phyloP scores from a whole-genome alignment of 2,113 vertebrate species.

The Sinocyclocheilus anshuiensis region DNA sequence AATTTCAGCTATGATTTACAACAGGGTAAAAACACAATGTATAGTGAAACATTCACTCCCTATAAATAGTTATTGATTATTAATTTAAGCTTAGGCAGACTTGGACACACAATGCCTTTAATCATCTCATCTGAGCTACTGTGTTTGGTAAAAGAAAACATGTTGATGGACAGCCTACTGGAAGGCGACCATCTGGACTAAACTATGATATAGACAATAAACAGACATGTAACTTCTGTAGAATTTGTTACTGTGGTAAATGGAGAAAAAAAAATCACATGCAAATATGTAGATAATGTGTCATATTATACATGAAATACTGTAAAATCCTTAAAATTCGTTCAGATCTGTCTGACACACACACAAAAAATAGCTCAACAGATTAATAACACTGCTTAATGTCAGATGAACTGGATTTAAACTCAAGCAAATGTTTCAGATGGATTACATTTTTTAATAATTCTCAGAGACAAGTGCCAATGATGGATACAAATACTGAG shows the following conservation, averaged over 20 bases:
- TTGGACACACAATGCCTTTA: not conserved
- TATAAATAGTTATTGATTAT: not conserved
- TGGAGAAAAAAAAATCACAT: not conserved
- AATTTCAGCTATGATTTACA: not conserved
- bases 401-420: not conserved
- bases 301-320: not conserved
- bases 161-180: not conserved
- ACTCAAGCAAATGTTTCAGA: slow-evolving; percentile 6
- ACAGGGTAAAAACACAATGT: not conserved
- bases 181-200: not conserved
- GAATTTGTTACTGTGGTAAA: not conserved
- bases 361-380: not conserved
- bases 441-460: slow-evolving; percentile 3
- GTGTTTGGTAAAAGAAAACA: not conserved
- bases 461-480: not conserved
- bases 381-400: slow-evolving; percentile 2
- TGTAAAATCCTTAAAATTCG: not conserved
- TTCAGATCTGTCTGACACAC: not conserved
- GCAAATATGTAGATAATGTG: not conserved
- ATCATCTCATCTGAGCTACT: not conserved
- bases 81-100: not conserved
- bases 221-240: not conserved
- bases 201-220: not conserved
- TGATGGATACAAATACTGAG: not conserved
- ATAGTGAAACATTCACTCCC: not conserved